Evolutionary conservation across 2,113 vertebrate genomes (phyloP).

Genomic region (Ciconia stormi): DNA sequence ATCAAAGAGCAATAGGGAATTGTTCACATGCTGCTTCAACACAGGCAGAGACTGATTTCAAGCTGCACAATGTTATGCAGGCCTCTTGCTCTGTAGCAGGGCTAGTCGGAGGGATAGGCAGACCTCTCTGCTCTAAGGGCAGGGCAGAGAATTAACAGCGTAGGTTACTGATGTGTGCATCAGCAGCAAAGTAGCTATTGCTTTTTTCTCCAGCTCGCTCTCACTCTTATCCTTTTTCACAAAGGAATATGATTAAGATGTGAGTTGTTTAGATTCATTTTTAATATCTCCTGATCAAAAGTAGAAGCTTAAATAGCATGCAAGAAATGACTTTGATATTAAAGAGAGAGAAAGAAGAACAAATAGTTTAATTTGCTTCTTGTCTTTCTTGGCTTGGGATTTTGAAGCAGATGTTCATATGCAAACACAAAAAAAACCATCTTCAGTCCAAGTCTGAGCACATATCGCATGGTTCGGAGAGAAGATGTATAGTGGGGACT

Average conservation of each 20-base stretch:
- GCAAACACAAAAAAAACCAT: neutral
- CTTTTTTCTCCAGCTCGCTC: neutral
- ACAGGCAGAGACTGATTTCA: neutral
- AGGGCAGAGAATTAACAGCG: neutral
- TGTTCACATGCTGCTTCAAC: neutral
- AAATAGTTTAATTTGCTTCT: conserved; percentile 61
- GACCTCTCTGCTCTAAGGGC: neutral
- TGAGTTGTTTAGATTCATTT: conserved; percentile 49
- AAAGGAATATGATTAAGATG: conserved; percentile 37
- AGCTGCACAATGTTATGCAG: neutral
- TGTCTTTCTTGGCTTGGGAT: conserved; percentile 53
- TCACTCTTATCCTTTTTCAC: neutral
- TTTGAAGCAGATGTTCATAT: conserved; percentile 61
- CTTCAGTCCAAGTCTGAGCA: conserved; percentile 15
- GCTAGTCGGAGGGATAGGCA: neutral
- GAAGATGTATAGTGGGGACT: neutral
- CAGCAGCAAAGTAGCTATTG: neutral
- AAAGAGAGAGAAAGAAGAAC: conserved; percentile 41
- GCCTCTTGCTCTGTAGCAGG: neutral
- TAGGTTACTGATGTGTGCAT: neutral
- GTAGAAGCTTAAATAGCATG: conserved; percentile 11
- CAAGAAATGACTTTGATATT: neutral
- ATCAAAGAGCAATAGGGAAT: neutral
- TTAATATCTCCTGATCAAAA: conserved; percentile 57
- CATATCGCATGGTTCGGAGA: neutral